Evolutionary conservation across 2,113 vertebrate species (phyloP).

Genomic region (Vulpes lagopus): DNA sequence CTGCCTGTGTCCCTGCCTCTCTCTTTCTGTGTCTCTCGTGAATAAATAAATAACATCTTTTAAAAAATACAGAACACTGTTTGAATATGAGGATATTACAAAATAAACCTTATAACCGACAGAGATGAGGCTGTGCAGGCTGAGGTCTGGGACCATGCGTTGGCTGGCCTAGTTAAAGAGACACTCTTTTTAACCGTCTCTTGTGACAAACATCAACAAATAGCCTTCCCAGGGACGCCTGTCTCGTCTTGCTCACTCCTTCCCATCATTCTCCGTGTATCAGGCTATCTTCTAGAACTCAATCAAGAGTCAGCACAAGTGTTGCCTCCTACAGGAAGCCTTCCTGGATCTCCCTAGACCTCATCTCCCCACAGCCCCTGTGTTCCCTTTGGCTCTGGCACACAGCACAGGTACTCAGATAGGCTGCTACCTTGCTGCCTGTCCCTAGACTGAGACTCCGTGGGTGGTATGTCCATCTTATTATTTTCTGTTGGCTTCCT

Average conservation of each 20-base stretch:
- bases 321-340: neutral
- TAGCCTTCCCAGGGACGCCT: neutral
- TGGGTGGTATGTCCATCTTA: rapidly evolving
- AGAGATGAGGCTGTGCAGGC: neutral
- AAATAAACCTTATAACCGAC: neutral
- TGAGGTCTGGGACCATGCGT: too few species aligned
- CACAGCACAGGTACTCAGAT: too few species aligned
- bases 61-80: neutral
- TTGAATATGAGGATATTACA: neutral
- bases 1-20: too few species aligned
- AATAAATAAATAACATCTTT: too few species aligned
- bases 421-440: neutral
- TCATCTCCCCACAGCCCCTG: neutral
- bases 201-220: neutral
- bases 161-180: neutral
- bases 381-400: neutral
- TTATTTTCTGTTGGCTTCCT: neutral
- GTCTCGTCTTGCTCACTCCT: neutral
- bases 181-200: neutral
- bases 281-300: neutral
- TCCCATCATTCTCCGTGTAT: neutral
- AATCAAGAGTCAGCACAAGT: neutral
- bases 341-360: neutral
- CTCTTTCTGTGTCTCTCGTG: too few species aligned
- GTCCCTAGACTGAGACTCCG: neutral